Conservation (phyloP, 2,888 invertebrate species). For the Drosophila colorata region DNA sequence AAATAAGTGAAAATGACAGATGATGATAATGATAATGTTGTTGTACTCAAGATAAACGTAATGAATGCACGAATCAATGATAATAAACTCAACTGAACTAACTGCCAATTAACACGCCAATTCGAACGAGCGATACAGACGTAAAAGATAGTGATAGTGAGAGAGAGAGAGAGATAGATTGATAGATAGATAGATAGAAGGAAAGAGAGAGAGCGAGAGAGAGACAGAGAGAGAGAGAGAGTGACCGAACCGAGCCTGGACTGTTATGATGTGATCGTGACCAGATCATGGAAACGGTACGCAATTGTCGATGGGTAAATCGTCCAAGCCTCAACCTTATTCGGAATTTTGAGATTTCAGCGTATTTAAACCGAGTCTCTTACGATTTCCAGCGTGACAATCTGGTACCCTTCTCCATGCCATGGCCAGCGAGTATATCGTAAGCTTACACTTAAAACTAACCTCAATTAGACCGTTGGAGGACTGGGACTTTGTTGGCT, state of each 20-base stretch:
- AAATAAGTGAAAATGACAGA: conserved; percentile 37
- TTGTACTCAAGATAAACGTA: conserved; percentile 27
- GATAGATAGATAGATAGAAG: conserved; percentile 1
- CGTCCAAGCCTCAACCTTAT: not conserved
- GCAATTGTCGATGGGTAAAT: conserved; percentile 4
- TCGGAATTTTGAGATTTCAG: conserved; percentile 7
- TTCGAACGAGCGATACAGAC: conserved; percentile 44
- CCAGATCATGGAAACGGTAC: not conserved
- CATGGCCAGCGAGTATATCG: conserved; percentile 22
- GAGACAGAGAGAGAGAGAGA: conserved; percentile 1
- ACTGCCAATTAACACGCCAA: conserved; percentile 72
- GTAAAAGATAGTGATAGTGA: conserved; percentile 25
- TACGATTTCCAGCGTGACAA: conserved; percentile 5
- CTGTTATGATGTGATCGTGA: conserved; percentile 22
- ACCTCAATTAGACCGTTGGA: conserved; percentile 47
- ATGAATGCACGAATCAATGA: conserved; percentile 56
- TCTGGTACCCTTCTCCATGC: conserved; percentile 3
- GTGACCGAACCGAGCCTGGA: conserved; percentile 42
- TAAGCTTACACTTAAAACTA: conserved; percentile 59
- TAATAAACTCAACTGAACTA: conserved; percentile 55
- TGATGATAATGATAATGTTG: conserved; percentile 33
- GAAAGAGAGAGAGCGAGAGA: not conserved
- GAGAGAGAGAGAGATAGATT: conserved; percentile 3
- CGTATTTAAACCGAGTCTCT: not conserved
- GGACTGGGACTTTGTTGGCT: conserved; percentile 50